phyloP scores from a whole-genome alignment of 1,140 invertebrate genomes.

The Drosophila malerkotliana region DNA sequence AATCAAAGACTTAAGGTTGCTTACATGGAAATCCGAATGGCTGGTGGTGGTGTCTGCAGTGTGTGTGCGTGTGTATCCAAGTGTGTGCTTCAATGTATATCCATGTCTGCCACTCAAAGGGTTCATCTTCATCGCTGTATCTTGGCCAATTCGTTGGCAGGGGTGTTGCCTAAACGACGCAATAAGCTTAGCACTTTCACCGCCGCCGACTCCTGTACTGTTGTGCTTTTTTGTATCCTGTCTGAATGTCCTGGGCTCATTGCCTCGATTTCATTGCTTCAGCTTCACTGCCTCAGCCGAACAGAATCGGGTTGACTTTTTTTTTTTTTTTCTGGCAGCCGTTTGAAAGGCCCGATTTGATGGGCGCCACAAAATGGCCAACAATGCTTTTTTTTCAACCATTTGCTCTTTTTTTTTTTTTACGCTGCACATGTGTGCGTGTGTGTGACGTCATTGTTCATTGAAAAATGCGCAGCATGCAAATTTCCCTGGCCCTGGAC shows the following conservation, averaged over 20 bases:
- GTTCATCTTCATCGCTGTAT: constrained; percentile 36
- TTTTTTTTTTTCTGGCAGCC: constrained; percentile 6
- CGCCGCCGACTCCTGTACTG: not conserved
- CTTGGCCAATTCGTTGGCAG: constrained; percentile 65
- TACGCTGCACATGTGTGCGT: constrained; percentile 2
- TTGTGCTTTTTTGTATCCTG: not conserved
- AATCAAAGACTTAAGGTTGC: constrained; percentile 77
- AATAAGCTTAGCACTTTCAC: constrained; percentile 77
- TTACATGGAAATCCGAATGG: constrained; percentile 61
- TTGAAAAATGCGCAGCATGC: constrained; percentile 78
- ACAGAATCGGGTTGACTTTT: constrained; percentile 31
- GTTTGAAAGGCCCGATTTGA: constrained; percentile 48
- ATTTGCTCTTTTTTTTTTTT: not conserved
- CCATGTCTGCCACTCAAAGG: constrained; percentile 65
- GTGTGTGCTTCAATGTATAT: constrained; percentile 27
- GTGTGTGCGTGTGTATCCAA: constrained; percentile 14
- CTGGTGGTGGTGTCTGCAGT: not conserved
- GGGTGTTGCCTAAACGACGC: constrained; percentile 77
- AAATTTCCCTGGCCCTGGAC: constrained; percentile 40
- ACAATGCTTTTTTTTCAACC: constrained; percentile 9
- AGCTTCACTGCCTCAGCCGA: constrained; percentile 58
- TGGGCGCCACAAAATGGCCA: constrained; percentile 61
- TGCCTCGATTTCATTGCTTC: constrained; percentile 72
- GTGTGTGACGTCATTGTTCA: constrained; percentile 73
- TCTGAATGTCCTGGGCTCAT: constrained; percentile 22